Base-by-base conservation (phyloP, 2,113 vertebrate genomes). In the Cheirogaleus medius region DNA sequence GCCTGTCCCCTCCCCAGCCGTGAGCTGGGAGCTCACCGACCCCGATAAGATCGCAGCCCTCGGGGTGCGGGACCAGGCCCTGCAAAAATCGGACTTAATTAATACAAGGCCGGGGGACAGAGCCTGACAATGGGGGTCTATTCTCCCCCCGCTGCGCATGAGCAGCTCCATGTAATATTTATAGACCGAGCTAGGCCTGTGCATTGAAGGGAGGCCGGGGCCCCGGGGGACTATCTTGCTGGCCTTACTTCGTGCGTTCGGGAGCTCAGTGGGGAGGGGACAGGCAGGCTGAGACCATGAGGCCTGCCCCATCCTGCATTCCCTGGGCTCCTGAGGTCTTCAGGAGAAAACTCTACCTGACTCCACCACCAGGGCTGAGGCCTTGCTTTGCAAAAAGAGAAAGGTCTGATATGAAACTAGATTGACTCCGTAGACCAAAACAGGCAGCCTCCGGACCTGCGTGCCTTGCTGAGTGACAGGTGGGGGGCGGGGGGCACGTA, bases 81-180 rank as follows among this genome's bases (percentile, higher is more conserved):
- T 20, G 49, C 58, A 63, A 76, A 83, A 37, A 54, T 17, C 37
- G 47, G n/a, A 60, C 94, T 78, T 60, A 85, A 77, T 93, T 52
- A 82, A 66, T 54, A 14, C 60, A 23, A 81, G 39, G 74, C 63
- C 14, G 14, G 15, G 54, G 74, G n/a, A 44, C 74, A 8, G 44
- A 92, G 91, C 8, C 81, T 8, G 6, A 44, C 95, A 69, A 21
- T 21, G 47, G 80, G 9, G 10, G 52, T 89, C 84, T 76, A 23
- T 54, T 78, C 94, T 93, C 85, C 91, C 92, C 68, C 17, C 4
- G 80, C 84, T 60, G 47, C 18, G 84, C 15, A 14, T 71, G 85
- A 77, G 44, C 39, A 49, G 34, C 34, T 49, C 88, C 34, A 12
- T 25, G 77, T 69, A 58, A 87, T 60, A 69, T 58, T 80, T 90